A percentile compares a stretch with the other conserved stretches of the same genome.
Conservation (phyloP, 2,888 invertebrate genomes). For the Salpingus planirostris region DNA sequence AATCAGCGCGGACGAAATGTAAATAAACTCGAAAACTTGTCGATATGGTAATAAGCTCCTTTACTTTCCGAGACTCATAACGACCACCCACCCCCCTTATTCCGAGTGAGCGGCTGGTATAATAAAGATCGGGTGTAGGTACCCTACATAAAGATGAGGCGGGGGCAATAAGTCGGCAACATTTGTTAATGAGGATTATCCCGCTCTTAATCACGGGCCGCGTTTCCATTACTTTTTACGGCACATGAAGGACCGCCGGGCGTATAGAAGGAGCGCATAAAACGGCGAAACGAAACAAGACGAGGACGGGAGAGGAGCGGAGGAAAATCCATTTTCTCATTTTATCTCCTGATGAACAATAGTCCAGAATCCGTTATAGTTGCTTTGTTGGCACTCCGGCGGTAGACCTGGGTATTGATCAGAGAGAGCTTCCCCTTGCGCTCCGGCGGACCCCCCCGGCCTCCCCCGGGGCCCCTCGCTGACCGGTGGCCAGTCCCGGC, state of each 20-base stretch:
- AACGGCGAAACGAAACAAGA: slow-evolving; percentile 24
- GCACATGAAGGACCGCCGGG: slow-evolving; percentile 24
- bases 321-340: slow-evolving; percentile 41
- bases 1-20: slow-evolving; percentile 39
- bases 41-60: slow-evolving; percentile 15
- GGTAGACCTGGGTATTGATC: slow-evolving; percentile 46
- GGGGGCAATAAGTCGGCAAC: too few relatives aligned
- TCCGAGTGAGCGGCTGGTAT: too few relatives aligned
- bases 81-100: too few relatives aligned
- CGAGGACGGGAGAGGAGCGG: slow-evolving; percentile 9
- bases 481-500: slow-evolving; percentile 39
- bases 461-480: slow-evolving; percentile 35
- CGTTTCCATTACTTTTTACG: slow-evolving; percentile 31
- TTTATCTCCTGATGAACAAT: slow-evolving; percentile 45
- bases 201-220: slow-evolving; percentile 28
- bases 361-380: slow-evolving; percentile 45
- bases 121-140: too few relatives aligned
- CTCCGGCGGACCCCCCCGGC: slow-evolving; percentile 19
- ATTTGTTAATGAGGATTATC: slow-evolving; percentile 27
- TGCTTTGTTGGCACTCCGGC: slow-evolving; percentile 45
- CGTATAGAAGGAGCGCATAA: slow-evolving; percentile 23
- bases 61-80: too few relatives aligned
- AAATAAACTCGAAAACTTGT: slow-evolving; percentile 29
- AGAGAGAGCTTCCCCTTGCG: slow-evolving; percentile 35
- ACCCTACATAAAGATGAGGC: too few relatives aligned